Evolutionary conservation across 2,797 vertebrate species (phyloP).

Genomic region (Poeciliopsis gracilis): DNA sequence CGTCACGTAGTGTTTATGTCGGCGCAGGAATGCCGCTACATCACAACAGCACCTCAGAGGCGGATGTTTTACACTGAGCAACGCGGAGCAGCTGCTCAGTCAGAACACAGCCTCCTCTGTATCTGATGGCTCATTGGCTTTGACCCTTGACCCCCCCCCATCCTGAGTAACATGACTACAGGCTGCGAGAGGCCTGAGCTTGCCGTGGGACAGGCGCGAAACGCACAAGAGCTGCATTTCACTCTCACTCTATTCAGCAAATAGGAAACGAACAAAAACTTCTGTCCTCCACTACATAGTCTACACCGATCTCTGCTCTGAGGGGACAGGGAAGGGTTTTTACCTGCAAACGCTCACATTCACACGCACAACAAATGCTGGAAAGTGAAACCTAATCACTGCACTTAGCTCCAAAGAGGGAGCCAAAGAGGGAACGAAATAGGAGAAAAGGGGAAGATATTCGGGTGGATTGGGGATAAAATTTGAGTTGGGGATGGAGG

Average conservation of each 20-base stretch:
- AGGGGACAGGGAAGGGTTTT: constrained; percentile 28
- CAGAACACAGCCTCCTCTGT: constrained; percentile 63
- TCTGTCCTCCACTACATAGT: constrained; percentile 41
- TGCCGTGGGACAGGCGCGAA: not conserved
- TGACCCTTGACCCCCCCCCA: constrained; percentile 57
- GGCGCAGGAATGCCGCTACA: constrained; percentile 19
- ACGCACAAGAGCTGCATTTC: not conserved
- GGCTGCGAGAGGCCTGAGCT: constrained; percentile 40
- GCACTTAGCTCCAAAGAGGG: not conserved
- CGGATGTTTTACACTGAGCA: constrained; percentile 45
- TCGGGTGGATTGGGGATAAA: not conserved
- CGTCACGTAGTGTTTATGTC: not conserved
- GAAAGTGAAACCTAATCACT: constrained; percentile 46
- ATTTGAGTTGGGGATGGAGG: not conserved
- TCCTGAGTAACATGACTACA: constrained; percentile 55
- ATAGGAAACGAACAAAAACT: constrained; percentile 42
- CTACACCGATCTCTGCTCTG: constrained; percentile 32
- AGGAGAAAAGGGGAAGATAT: not conserved
- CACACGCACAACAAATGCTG: constrained; percentile 14
- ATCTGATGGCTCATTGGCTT: constrained; percentile 53
- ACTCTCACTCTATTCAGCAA: constrained; percentile 44
- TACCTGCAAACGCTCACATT: constrained; percentile 19
- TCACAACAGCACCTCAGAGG: constrained; percentile 34
- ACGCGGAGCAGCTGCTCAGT: constrained; percentile 20
- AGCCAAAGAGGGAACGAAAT: not conserved